Percentiles rank a stretch among this genome's conserved stretches.
Evolutionary conservation across 2,888 invertebrate genomes (phyloP).

Genomic region (Sarcophaga subvicina): DNA sequence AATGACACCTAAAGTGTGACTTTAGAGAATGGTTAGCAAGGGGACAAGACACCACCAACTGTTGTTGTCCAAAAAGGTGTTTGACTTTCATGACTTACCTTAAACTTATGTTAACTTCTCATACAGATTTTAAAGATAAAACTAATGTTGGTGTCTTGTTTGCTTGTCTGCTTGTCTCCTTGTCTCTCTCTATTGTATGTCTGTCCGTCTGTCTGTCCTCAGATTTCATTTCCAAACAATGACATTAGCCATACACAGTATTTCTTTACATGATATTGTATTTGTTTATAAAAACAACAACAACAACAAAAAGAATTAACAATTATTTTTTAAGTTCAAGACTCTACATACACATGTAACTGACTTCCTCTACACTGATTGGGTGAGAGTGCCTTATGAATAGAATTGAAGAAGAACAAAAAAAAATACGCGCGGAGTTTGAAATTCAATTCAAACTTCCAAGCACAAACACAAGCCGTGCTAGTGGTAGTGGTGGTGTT

Average conservation of each 20-base stretch:
- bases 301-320: conserved; percentile 43
- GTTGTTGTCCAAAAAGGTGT: conserved; percentile 37
- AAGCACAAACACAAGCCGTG: background rate
- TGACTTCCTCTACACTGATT: conserved; percentile 9
- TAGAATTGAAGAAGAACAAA: background rate
- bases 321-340: conserved; percentile 63
- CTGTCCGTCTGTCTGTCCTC: conserved; percentile 12
- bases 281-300: background rate
- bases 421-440: background rate
- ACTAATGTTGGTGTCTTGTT: conserved; percentile 39
- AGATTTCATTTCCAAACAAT: conserved; percentile 41
- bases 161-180: background rate
- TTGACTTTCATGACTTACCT: conserved; percentile 60
- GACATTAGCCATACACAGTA: conserved; percentile 26
- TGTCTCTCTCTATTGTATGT: too few relatives aligned
- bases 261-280: background rate
- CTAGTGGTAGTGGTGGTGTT: background rate
- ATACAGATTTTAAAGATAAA: conserved; percentile 65
- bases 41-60: background rate
- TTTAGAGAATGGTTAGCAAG: conserved; percentile 7
- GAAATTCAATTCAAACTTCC: conserved; percentile 6
- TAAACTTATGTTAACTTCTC: conserved; percentile 43
- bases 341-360: conserved; percentile 23
- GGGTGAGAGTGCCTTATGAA: background rate
- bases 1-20: conserved; percentile 58